These are phyloP conservation scores for Belonocnema kinseyi DNA, from an alignment of 1,140 invertebrate species.

Conservation along the genomic window DNA sequence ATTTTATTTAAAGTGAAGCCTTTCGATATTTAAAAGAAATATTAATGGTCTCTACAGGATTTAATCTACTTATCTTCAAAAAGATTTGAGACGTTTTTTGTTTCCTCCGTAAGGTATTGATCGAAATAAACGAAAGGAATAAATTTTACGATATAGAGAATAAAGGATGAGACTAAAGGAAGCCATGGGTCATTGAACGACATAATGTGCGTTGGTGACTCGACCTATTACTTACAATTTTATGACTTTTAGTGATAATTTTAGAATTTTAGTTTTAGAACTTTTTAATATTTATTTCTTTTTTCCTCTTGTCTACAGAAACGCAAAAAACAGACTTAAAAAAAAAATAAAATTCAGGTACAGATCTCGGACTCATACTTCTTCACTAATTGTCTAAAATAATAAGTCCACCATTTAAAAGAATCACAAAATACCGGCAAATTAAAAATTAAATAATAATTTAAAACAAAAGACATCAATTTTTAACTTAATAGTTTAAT, in stretches of 20 bases:
- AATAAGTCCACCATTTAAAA: no score
- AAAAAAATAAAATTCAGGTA: no score
- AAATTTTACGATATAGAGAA: conserved; percentile 20
- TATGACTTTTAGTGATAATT: not conserved
- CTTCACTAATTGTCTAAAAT: no score
- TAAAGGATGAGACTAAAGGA: not conserved
- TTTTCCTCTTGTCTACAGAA: not conserved
- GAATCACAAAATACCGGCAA: no score
- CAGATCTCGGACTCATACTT: no score
- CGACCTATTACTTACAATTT: conserved; percentile 23
- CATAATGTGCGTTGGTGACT: conserved; percentile 8
- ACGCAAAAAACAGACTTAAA: no score
- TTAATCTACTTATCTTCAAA: not conserved
- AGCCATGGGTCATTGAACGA: conserved; percentile 40
- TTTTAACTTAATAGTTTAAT: no score
- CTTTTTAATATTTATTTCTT: not conserved
- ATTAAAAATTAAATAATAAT: no score
- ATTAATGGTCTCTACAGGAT: not conserved
- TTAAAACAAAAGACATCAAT: no score
- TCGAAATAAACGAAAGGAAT: not conserved
- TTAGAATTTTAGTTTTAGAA: not conserved
- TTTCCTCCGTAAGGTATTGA: not conserved
- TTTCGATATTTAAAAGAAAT: not conserved
- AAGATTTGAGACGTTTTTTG: not conserved
- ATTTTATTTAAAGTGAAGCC: no score